These are phyloP conservation scores for Papilio demoleus DNA, from an alignment of 2,888 invertebrate genomes.

Conservation along the genomic window DNA sequence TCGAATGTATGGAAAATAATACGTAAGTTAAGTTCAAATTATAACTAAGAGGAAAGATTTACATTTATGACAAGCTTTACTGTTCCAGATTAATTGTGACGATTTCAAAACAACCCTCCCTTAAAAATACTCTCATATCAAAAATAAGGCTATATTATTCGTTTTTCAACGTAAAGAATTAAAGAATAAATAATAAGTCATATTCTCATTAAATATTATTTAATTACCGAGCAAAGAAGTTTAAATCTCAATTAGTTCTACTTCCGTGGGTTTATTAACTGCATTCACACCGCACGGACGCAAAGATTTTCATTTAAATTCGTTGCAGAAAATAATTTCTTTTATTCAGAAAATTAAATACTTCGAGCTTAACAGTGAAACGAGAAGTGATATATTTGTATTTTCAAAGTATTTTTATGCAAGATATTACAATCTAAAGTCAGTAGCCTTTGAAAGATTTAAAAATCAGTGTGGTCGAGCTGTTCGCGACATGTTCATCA, in stretches of 20 bases:
- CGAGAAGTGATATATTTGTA: no score
- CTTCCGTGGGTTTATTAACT: constrained; percentile 26
- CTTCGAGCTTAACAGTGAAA: no score
- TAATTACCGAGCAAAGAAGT: constrained; percentile 23
- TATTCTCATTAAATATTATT: constrained; percentile 27
- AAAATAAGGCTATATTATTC: no score
- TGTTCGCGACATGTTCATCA: neutral
- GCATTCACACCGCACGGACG: constrained; percentile 13
- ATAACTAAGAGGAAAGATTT: no score
- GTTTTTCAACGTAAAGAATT: neutral
- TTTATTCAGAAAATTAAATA: neutral
- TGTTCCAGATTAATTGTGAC: no score
- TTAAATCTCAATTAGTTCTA: constrained; percentile 29
- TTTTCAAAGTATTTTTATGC: no score
- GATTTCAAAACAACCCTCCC: no score
- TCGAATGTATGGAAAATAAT: constrained; percentile 1
- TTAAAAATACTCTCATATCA: no score
- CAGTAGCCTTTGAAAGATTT: no score
- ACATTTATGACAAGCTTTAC: no score
- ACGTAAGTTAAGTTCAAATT: neutral
- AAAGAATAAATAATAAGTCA: constrained; percentile 25
- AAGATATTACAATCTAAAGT: neutral
- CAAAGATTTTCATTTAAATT: constrained; percentile 5
- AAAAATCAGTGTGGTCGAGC: neutral
- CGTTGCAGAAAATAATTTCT: neutral